Evolutionary conservation across 2,797 vertebrate genomes (phyloP), one percentile per base, ranked within the genome.

Genomic region (Thalassophryne amazonica): DNA sequence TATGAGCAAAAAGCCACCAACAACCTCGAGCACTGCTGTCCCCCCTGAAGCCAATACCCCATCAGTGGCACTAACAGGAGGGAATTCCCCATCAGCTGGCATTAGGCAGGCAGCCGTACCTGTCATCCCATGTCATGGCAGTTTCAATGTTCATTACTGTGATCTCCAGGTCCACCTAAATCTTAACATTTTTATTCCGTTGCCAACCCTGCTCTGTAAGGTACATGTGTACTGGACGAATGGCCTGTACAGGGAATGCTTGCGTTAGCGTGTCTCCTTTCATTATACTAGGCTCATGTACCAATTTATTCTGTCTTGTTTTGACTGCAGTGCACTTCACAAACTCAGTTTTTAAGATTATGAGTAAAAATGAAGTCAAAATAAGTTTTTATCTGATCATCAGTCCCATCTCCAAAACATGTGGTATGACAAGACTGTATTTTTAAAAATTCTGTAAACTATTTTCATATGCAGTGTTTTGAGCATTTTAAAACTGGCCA

Each of bases 131-230:
- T n/a, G n/a, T n/a, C n/a, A 39, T 29, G 57, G 50, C 2, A 2
- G 2, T 14, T 38, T 28, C 2, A 38, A 23, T 15, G 33, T 21
- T 38, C 45, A 32, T 6, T 24, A 6, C 27, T 20, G 39, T 45
- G 11, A 33, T 20, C 31, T 49, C 25, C 3, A 15, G 15, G 14
- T 48, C 9, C 28, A 46, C 19, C 27, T 7, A 20, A 6, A 35
- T 36, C 35, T 54, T 42, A 59, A 33, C 55, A 48, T 18, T 60
- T 16, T 10, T 31, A 36, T 3, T 0, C 66, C 42, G 67, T 18
- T 58, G 43, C 23, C n/a, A 27, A 16, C 23, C 16, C 42, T 12
- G 16, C 31, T 16, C 17, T 33, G 14, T 28, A 23, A 16, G 28
- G 10, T 28, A 23, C 2, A 42, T 2, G 35, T 20, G 16, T 8